Percentiles rank a stretch among this genome's conserved stretches.
Evolutionary conservation across 2,113 vertebrate species (phyloP).

Genomic region (Leuciscus idus): DNA sequence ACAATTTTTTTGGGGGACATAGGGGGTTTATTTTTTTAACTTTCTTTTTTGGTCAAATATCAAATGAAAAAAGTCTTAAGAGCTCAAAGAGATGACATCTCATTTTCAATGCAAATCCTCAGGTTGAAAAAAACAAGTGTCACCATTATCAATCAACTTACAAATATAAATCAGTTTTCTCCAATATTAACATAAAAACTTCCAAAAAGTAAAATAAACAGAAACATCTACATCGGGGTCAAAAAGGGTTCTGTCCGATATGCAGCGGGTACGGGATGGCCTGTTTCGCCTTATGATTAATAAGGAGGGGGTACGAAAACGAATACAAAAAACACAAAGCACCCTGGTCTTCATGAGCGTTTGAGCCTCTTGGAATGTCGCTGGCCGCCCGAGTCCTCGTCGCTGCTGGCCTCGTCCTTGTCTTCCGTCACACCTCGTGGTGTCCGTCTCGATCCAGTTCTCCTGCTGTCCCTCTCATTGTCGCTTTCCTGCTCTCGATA

Average conservation of each 20-base stretch:
- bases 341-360: slow-evolving; percentile 69
- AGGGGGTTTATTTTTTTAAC: neutral
- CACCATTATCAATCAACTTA: slow-evolving; percentile 72
- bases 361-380: slow-evolving; percentile 82
- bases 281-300: slow-evolving; percentile 49
- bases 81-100: slow-evolving; percentile 60
- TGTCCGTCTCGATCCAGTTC: slow-evolving; percentile 68
- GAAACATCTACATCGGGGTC: slow-evolving; percentile 63
- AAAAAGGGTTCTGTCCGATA: slow-evolving; percentile 60
- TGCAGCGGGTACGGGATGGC: slow-evolving; percentile 39
- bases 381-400: slow-evolving; percentile 68
- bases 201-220: slow-evolving; percentile 39
- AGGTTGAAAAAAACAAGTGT: slow-evolving; percentile 36
- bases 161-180: slow-evolving; percentile 81
- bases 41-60: slow-evolving; percentile 29
- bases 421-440: slow-evolving; percentile 40
- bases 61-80: slow-evolving; percentile 61
- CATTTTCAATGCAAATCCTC: slow-evolving; percentile 54
- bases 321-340: slow-evolving; percentile 37
- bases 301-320: slow-evolving; percentile 49
- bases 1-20: neutral
- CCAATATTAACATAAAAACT: slow-evolving; percentile 73
- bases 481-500: slow-evolving; percentile 78
- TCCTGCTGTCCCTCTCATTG: slow-evolving; percentile 69
- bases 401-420: slow-evolving; percentile 59